Conservation (phyloP, 2,888 invertebrate species). For the Sphinx pinastri region DNA sequence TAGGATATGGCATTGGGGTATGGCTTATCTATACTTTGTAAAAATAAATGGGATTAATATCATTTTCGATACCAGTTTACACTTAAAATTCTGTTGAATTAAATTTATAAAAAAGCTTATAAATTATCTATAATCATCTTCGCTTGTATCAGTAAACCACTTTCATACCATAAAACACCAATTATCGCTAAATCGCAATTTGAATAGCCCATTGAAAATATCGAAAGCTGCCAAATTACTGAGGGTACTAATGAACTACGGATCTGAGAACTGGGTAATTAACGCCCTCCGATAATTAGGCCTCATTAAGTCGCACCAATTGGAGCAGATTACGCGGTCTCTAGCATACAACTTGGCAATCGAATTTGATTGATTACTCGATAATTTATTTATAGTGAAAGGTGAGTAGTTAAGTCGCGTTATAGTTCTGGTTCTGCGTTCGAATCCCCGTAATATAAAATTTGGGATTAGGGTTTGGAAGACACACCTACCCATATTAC, state of each 20-base stretch:
- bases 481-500: too few relatives aligned
- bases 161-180: background rate
- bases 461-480: too few relatives aligned
- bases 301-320: constrained; percentile 29
- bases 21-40: too few relatives aligned
- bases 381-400: constrained; percentile 11
- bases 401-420: too few relatives aligned
- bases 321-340: constrained; percentile 24
- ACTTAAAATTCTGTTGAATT: too few relatives aligned
- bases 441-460: too few relatives aligned
- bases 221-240: constrained; percentile 16
- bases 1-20: too few relatives aligned
- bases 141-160: background rate
- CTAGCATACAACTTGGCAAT: constrained; percentile 9
- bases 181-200: constrained; percentile 7
- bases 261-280: constrained; percentile 27
- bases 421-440: too few relatives aligned
- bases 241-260: constrained; percentile 23
- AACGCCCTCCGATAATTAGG: constrained; percentile 29
- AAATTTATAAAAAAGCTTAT: too few relatives aligned
- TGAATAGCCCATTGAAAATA: constrained; percentile 12
- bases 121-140: too few relatives aligned
- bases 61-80: too few relatives aligned
- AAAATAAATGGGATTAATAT: too few relatives aligned
- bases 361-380: constrained; percentile 27